These are phyloP conservation scores for Recurvirostra avosetta DNA, from an alignment of 2,113 vertebrate genomes.

Conservation along the genomic window DNA sequence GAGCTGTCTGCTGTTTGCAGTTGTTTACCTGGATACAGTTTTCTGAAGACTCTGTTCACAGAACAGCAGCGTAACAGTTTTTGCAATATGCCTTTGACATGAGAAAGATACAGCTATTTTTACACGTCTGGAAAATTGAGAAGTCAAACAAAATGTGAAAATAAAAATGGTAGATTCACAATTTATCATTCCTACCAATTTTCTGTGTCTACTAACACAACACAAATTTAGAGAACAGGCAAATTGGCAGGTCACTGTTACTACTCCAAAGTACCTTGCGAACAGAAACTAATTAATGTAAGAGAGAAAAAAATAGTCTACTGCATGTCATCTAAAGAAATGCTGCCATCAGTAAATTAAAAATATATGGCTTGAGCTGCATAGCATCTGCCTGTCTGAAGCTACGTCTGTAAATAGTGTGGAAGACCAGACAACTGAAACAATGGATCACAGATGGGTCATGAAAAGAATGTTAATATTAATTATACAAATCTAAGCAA, in stretches of 20 bases:
- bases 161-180: neutral
- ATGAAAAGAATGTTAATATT: neutral
- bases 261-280: neutral
- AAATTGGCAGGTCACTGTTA: neutral
- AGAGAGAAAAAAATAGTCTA: neutral
- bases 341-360: slow-evolving; percentile 9
- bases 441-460: neutral
- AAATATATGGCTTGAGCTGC: slow-evolving; percentile 24
- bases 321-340: neutral
- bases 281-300: neutral
- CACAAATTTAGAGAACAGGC: neutral
- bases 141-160: neutral
- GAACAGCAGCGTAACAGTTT: neutral
- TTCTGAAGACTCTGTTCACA: neutral
- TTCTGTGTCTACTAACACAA: neutral
- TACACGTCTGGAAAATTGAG: neutral
- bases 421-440: neutral
- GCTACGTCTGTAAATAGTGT: neutral
- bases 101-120: neutral
- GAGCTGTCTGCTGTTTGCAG: neutral
- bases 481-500: neutral
- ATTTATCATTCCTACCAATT: neutral
- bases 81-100: neutral
- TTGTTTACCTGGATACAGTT: neutral
- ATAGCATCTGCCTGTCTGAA: slow-evolving; percentile 18